Percentiles rank a stretch among this genome's conserved stretches.
phyloP scores from a whole-genome alignment of 2,797 vertebrate species.

The Oryzias dopingdopingensis region DNA sequence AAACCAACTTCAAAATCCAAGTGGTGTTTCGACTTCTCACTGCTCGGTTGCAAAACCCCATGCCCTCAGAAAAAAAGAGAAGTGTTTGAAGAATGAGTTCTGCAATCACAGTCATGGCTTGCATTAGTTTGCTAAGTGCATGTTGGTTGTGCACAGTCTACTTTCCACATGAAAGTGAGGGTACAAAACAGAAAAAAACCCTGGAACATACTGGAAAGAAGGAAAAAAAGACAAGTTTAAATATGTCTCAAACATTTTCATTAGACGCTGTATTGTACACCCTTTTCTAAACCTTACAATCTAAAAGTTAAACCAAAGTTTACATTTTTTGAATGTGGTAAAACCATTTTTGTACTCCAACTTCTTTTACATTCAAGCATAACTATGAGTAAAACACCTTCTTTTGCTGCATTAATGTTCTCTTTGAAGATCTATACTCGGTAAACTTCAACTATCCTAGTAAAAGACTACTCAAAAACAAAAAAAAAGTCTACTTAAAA shows the following conservation, averaged over 20 bases:
- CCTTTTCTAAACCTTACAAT: conserved; percentile 3
- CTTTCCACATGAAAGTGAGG: conserved; percentile 35
- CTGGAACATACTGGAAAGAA: conserved; percentile 3
- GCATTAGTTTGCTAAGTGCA: conserved; percentile 24
- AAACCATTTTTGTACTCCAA: conserved; percentile 6
- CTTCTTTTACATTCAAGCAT: conserved; percentile 9
- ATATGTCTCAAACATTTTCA: conserved; percentile 18
- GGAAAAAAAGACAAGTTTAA: conserved; percentile 23
- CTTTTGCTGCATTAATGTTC: conserved; percentile 47
- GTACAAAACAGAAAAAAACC: conserved; percentile 9
- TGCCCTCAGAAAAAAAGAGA: conserved; percentile 12
- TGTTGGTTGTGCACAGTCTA: conserved; percentile 15
- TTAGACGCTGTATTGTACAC: conserved; percentile 2
- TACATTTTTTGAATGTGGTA: conserved; percentile 12
- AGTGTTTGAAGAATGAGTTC: conserved; percentile 25
- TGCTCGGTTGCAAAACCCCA: conserved; percentile 26
- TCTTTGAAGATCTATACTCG: conserved; percentile 65
- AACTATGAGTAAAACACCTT: conserved; percentile 2
- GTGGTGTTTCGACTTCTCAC: conserved; percentile 49
- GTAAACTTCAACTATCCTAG: conserved; percentile 46
- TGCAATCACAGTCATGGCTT: conserved; percentile 21
- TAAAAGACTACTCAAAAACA: too few relatives aligned
- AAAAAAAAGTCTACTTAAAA: too few relatives aligned
- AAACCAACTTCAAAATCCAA: conserved; percentile 68
- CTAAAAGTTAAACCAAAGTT: not conserved